Base-by-base conservation (phyloP, 2,888 invertebrate species). In the Pocota personata region DNA sequence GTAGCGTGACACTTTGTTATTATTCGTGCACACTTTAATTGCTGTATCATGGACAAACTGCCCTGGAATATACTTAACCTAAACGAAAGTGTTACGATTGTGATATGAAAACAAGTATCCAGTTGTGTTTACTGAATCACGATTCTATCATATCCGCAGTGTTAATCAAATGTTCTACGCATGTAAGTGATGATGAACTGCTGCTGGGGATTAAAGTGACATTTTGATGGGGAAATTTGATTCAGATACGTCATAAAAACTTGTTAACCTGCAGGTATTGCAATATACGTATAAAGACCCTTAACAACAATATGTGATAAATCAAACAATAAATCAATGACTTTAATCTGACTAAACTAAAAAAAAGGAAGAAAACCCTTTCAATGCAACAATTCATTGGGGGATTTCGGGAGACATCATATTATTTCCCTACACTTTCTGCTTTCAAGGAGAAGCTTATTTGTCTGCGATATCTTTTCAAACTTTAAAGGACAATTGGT, bases 1-100 rank as follows among this genome's bases (percentile, higher is more conserved):
- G 58, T 77, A 60, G 76, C 76, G 76, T 77, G 76, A 67, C 58
- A 50, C 14, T 48, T 57, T 12, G 37, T 12, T 58, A 37, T 50
- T 40, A 57, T 37, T 50, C 50, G 48, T 67, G 57, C 6, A 40
- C 16, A 62, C 62, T 67, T 58, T 48, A 58, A 58, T 76, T 48
- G 40, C 66, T 76, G 19, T 66, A 67, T 67, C 76, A 40, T 21
- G 67, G 58, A 24, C 48, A 48, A 48, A 12, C 32, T 43, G 46
- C 10, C 62, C 16, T 46, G 48, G 64, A 64, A 35, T 64, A 32
- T 32, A 32, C 64, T 64, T 64, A 64, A 64, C 48, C 64, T 8
- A 64, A 64, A 64, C 3, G 48, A 64, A 64, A 32, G 62, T 43
- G 62, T 62, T 62, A 16, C 8, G 43, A 32, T 16, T 10, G 64